Evolutionary conservation across 2,113 vertebrate species (phyloP).

Genomic region (Alethe castanea): DNA sequence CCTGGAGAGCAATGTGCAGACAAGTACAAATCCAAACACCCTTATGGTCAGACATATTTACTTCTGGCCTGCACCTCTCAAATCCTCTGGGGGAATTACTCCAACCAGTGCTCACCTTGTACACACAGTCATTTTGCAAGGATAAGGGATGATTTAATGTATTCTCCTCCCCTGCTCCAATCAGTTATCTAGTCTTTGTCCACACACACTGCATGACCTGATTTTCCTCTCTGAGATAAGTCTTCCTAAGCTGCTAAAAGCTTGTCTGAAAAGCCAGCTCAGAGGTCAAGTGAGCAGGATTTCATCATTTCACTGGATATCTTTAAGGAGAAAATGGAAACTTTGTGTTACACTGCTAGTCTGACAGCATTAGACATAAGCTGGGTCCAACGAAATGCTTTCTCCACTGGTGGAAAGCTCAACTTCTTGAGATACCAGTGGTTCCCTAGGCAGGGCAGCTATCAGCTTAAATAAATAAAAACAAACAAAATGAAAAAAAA

Average conservation of each 20-base stretch:
- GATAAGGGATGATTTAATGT: constrained; percentile 42
- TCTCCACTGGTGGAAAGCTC: background rate
- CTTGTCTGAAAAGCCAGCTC: constrained; percentile 49
- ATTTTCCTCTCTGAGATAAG: constrained; percentile 23
- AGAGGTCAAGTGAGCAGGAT: constrained; percentile 40
- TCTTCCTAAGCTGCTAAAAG: constrained; percentile 54
- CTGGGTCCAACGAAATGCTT: background rate
- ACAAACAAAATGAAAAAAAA: background rate
- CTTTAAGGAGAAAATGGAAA: constrained; percentile 31
- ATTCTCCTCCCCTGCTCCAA: background rate
- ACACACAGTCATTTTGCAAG: constrained; percentile 8
- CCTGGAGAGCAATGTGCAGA: background rate
- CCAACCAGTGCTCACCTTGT: constrained; percentile 3
- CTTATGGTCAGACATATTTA: background rate
- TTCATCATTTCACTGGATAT: constrained; percentile 24
- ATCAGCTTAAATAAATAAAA: background rate
- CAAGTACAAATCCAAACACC: constrained; percentile 15
- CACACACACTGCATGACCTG: constrained; percentile 1
- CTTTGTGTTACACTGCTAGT: background rate
- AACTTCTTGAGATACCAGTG: background rate
- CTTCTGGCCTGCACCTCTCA: constrained; percentile 39
- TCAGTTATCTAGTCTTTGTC: constrained; percentile 37
- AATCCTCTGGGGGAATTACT: constrained; percentile 43
- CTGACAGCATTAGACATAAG: background rate
- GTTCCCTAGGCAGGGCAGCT: background rate